Evolutionary conservation across 2,797 vertebrate species (phyloP).

Genomic region (Bradypodion pumilum): DNA sequence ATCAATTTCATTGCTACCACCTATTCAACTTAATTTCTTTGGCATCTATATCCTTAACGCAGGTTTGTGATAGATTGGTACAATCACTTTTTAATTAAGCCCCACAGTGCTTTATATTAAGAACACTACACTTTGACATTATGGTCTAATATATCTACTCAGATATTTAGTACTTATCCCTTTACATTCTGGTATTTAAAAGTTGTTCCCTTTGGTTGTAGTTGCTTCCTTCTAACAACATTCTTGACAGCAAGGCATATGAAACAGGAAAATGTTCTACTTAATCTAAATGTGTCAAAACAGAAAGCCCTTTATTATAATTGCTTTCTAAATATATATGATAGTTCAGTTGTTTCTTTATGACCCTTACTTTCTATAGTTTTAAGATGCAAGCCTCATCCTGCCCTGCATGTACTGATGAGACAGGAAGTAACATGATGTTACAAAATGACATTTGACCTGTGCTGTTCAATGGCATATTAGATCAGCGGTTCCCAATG

Average conservation of each 20-base stretch:
- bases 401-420: constrained; percentile 60
- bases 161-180: constrained; percentile 74
- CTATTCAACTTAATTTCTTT: constrained; percentile 69
- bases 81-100: constrained; percentile 76
- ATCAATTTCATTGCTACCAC: constrained; percentile 70
- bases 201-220: constrained; percentile 69
- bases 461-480: constrained; percentile 32
- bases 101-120: constrained; percentile 78
- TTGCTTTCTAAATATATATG: constrained; percentile 60
- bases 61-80: constrained; percentile 69
- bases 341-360: constrained; percentile 60
- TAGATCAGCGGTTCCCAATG: too few species aligned
- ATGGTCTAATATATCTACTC: constrained; percentile 73
- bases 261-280: constrained; percentile 51
- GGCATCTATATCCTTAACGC: constrained; percentile 65
- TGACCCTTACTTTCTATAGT: constrained; percentile 58
- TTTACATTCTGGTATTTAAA: constrained; percentile 70
- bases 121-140: constrained; percentile 71
- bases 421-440: constrained; percentile 52
- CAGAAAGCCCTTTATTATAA: constrained; percentile 64
- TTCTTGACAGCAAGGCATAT: constrained; percentile 63
- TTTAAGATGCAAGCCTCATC: constrained; percentile 53
- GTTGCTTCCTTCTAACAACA: constrained; percentile 69
- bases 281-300: constrained; percentile 68
- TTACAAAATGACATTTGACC: constrained; percentile 52